These are phyloP conservation scores for Eristalinus sepulchralis DNA, from an alignment of 2,888 invertebrate genomes.

Conservation along the genomic window DNA sequence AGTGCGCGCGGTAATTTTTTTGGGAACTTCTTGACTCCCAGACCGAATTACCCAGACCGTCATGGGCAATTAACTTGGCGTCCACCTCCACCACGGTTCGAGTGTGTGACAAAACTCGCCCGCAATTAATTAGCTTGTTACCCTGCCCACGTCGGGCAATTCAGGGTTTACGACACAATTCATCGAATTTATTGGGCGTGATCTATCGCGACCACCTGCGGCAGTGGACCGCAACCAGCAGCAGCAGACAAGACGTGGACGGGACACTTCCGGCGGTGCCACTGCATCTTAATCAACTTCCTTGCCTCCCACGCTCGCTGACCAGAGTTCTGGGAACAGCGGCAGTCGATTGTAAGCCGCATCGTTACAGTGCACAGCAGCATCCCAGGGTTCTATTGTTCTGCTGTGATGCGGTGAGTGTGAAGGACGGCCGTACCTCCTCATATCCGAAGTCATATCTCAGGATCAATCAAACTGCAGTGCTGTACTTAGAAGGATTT, in stretches of 20 bases:
- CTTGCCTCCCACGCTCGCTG: not conserved
- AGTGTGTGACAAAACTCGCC: constrained; percentile 5
- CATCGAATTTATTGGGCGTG: constrained; percentile 65
- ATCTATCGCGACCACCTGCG: constrained; percentile 51
- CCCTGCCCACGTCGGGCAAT: constrained; percentile 22
- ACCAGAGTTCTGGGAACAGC: constrained; percentile 14
- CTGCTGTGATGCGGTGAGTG: constrained; percentile 18
- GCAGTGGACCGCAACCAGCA: constrained; percentile 14
- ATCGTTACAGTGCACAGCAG: constrained; percentile 45
- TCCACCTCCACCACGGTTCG: constrained; percentile 11
- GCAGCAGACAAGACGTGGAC: not conserved
- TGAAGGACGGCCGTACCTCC: constrained; percentile 32
- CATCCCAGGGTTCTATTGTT: constrained; percentile 38
- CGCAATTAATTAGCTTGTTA: constrained; percentile 47
- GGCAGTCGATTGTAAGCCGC: constrained; percentile 53
- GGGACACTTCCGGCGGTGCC: constrained; percentile 47
- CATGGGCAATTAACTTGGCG: constrained; percentile 46
- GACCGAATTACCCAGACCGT: constrained; percentile 11
- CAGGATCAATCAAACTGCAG: constrained; percentile 60
- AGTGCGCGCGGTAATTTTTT: constrained; percentile 44
- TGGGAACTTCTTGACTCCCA: constrained; percentile 26
- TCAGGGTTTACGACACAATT: constrained; percentile 39
- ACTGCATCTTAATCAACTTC: constrained; percentile 43
- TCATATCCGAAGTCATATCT: constrained; percentile 52
- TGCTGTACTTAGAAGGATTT: constrained; percentile 49